phyloP scores from a whole-genome alignment of 2,113 vertebrate genomes.

The Sander lucioperca region DNA sequence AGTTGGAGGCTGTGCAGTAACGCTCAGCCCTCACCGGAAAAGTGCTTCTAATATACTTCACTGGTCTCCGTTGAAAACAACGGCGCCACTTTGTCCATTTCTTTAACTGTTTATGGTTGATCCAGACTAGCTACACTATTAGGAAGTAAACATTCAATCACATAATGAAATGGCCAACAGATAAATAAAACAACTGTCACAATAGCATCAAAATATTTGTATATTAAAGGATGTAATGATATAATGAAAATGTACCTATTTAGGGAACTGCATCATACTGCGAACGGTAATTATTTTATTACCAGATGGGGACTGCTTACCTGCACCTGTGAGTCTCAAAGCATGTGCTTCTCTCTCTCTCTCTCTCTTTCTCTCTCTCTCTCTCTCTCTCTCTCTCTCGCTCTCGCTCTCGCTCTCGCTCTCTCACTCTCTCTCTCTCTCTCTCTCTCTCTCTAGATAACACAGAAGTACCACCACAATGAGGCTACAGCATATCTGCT shows the following conservation, averaged over 20 bases:
- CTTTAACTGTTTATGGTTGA: no score
- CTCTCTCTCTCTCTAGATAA: slow-evolving; percentile 82
- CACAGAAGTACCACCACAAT: slow-evolving; percentile 87
- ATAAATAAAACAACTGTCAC: neutral
- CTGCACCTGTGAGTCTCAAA: neutral
- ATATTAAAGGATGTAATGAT: no score
- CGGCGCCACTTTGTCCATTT: no score
- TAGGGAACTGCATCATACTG: no score
- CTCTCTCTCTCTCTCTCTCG: no score
- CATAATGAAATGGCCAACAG: neutral
- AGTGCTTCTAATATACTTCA: no score
- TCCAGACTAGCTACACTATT: no score
- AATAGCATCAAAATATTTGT: neutral
- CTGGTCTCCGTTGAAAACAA: no score
- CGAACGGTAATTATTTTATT: neutral
- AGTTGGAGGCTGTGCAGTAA: no score
- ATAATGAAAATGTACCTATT: no score
- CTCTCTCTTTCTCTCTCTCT: no score
- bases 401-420: neutral
- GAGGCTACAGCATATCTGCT: slow-evolving; percentile 92
- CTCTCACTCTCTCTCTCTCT: neutral
- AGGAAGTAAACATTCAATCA: neutral
- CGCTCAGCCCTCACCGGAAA: no score
- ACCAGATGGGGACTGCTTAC: neutral
- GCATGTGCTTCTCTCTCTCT: neutral